Conservation (phyloP, 1,140 invertebrate species). For the Contarinia nasturtii region DNA sequence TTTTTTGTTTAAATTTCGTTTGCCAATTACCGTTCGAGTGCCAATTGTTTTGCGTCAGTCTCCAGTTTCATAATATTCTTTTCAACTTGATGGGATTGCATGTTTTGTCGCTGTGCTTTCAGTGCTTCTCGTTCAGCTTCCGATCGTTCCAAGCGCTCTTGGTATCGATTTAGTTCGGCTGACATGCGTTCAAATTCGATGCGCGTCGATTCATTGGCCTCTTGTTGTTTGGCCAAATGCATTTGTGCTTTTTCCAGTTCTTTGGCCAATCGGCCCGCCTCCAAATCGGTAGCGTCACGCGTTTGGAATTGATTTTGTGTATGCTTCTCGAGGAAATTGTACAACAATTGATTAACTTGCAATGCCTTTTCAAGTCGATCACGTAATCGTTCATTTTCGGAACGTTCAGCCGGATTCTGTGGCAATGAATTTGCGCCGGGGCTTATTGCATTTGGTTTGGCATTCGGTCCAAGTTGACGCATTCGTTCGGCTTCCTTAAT, state of each 20-base stretch:
- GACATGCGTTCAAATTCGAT: slow-evolving; percentile 69
- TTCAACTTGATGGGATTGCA: slow-evolving; percentile 63
- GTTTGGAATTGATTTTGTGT: slow-evolving; percentile 29
- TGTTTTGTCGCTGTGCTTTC: slow-evolving; percentile 55
- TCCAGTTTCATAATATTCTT: slow-evolving; percentile 68
- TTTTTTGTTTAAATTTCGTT: too few relatives aligned
- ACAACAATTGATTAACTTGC: slow-evolving; percentile 10
- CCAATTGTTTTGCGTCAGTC: slow-evolving; percentile 63
- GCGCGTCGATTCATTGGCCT: slow-evolving; percentile 53
- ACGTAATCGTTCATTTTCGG: slow-evolving; percentile 61
- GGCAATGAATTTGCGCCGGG: slow-evolving; percentile 8
- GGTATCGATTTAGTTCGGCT: slow-evolving; percentile 54
- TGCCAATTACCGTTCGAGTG: slow-evolving; percentile 41
- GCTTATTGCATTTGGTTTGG: slow-evolving; percentile 15
- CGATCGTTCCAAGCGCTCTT: slow-evolving; percentile 52
- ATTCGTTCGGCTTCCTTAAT: slow-evolving; percentile 27
- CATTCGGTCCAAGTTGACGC: slow-evolving; percentile 8
- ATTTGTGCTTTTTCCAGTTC: slow-evolving; percentile 72
- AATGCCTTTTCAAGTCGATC: slow-evolving; percentile 71
- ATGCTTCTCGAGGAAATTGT: slow-evolving; percentile 13
- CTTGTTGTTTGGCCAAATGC: slow-evolving; percentile 60
- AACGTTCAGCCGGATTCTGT: slow-evolving; percentile 28
- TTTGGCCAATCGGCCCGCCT: slow-evolving; percentile 63
- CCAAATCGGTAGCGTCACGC: slow-evolving; percentile 61
- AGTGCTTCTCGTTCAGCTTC: slow-evolving; percentile 51